phyloP scores from a whole-genome alignment of 30 jellyfish, hydroid and myxozoan species.

The Mastigias papua region DNA sequence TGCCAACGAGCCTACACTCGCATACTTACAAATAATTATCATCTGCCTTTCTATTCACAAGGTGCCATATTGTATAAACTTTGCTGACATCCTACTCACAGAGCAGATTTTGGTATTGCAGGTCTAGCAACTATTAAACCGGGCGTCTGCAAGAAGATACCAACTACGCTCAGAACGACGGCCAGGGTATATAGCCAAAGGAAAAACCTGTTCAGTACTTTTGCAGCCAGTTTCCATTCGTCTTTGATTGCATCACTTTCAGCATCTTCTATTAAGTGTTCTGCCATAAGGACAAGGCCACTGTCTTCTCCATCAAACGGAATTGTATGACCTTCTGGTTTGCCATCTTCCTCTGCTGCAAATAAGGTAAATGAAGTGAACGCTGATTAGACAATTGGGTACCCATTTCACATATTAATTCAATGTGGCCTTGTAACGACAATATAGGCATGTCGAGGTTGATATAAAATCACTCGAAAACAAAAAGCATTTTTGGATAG shows the following conservation, averaged over 20 bases:
- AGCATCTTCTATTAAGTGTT: conserved; percentile 53
- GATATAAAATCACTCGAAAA: no score
- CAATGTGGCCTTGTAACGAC: no score
- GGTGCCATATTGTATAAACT: neutral
- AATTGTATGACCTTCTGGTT: conserved; percentile 11
- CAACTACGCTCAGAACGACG: conserved; percentile 22
- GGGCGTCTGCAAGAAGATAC: conserved; percentile 62
- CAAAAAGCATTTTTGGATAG: no score
- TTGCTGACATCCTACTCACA: neutral
- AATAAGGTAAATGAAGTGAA: neutral
- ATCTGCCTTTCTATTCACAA: neutral
- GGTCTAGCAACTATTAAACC: conserved; percentile 55
- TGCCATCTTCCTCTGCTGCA: neutral
- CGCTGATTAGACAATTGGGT: no score
- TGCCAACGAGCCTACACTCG: no score
- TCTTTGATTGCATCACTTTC: conserved; percentile 31
- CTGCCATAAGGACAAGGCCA: conserved; percentile 73
- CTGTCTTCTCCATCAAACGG: conserved; percentile 55
- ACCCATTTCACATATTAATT: no score
- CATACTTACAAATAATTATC: no score
- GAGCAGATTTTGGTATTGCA: conserved; percentile 26
- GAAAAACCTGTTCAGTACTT: conserved; percentile 62
- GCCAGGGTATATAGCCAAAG: conserved; percentile 35
- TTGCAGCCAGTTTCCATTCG: conserved; percentile 84
- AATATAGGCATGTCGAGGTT: no score